Conservation (phyloP, 1,140 invertebrate genomes). For the Micrasema minimum region DNA sequence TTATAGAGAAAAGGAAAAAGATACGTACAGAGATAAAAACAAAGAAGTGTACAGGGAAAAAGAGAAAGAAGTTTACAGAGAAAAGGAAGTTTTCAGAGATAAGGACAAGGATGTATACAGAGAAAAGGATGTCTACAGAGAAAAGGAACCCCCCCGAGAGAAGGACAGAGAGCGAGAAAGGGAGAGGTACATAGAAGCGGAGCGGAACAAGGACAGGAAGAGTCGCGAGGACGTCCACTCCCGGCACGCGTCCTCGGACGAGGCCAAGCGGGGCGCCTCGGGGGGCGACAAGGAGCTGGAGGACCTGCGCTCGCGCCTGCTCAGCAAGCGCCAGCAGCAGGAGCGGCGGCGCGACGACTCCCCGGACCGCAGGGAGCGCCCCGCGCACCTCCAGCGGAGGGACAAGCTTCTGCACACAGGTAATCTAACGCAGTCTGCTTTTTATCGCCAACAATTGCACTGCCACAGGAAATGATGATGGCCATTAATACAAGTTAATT, state of each 20-base stretch:
- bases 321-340: slow-evolving; percentile 71
- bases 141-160: slow-evolving; percentile 60
- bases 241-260: slow-evolving; percentile 33
- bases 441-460: too few species aligned
- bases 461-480: too few species aligned
- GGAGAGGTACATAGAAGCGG: slow-evolving; percentile 52
- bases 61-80: slow-evolving; percentile 55
- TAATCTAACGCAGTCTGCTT: slow-evolving; percentile 55
- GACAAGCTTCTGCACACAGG: slow-evolving; percentile 72
- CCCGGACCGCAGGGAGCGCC: slow-evolving; percentile 51
- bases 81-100: slow-evolving; percentile 56
- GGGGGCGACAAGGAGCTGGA: slow-evolving; percentile 73
- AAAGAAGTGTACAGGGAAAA: slow-evolving; percentile 57
- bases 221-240: slow-evolving; percentile 16
- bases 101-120: slow-evolving; percentile 52
- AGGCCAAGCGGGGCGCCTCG: slow-evolving; percentile 65
- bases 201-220: slow-evolving; percentile 55
- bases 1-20: slow-evolving; percentile 55
- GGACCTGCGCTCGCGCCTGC: slow-evolving; percentile 77
- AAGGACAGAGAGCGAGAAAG: slow-evolving; percentile 30
- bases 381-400: slow-evolving; percentile 70
- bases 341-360: slow-evolving; percentile 58
- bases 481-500: too few species aligned
- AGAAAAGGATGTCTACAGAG: slow-evolving; percentile 59
- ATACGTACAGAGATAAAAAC: slow-evolving; percentile 56